A percentile compares a stretch with the other conserved stretches of the same genome.
These are phyloP conservation scores for Dasyprocta punctata DNA, from an alignment of 2,113 vertebrate genomes.

Conservation along the genomic window DNA sequence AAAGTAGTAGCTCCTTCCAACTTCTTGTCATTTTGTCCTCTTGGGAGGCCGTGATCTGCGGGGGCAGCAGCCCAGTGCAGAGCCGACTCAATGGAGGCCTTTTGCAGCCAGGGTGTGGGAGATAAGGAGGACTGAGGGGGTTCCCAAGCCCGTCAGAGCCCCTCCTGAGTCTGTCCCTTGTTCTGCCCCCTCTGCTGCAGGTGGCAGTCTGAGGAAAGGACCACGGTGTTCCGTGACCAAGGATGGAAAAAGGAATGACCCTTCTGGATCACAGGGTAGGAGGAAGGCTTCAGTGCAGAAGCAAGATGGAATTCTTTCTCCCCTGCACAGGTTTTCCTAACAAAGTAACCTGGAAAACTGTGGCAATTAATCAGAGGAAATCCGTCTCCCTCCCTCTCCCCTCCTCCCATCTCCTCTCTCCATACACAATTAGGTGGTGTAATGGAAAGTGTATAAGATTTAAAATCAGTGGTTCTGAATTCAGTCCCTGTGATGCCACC, in stretches of 20 bases:
- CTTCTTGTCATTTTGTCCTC: constrained; percentile 70
- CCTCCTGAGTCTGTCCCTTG: constrained; percentile 12
- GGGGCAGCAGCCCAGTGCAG: constrained; percentile 75
- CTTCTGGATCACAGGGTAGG: constrained; percentile 6
- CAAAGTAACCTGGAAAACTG: constrained; percentile 80
- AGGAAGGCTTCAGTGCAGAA: constrained; percentile 28
- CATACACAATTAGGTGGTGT: constrained; percentile 81
- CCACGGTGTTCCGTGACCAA: not conserved
- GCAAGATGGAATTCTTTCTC: constrained; percentile 42
- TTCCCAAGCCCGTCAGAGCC: constrained; percentile 44
- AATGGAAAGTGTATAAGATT: constrained; percentile 79
- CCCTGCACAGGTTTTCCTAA: constrained; percentile 73
- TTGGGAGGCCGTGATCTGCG: constrained; percentile 80
- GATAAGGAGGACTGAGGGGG: constrained; percentile 65
- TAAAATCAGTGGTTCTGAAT: constrained; percentile 55
- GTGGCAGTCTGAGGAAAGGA: constrained; percentile 48
- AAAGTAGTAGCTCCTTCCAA: constrained; percentile 67
- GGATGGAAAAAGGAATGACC: not conserved
- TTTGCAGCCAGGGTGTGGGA: constrained; percentile 79
- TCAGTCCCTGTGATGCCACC: constrained; percentile 40
- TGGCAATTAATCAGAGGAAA: constrained; percentile 78
- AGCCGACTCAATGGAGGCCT: constrained; percentile 78
- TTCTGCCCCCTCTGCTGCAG: constrained; percentile 50
- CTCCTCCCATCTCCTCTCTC: constrained; percentile 44
- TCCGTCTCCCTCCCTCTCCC: constrained; percentile 71